Evolutionary conservation across 2,797 vertebrate species (phyloP), one percentile per base, ranked within the genome.

Genomic region (Aphelocoma californica): DNA sequence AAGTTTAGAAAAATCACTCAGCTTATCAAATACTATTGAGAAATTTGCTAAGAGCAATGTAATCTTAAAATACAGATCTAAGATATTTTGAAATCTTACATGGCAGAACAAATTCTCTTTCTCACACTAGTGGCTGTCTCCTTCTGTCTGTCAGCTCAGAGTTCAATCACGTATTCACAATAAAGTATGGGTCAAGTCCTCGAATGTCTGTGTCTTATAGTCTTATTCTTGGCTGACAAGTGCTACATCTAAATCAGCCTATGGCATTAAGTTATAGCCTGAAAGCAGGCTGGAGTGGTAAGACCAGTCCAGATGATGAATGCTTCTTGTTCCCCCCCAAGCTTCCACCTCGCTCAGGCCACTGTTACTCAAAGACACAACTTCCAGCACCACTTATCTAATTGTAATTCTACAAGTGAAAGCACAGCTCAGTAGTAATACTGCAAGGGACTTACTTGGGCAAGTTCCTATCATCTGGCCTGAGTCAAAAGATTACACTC

Each of bases 31-130:
- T 67, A 25, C 31, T 56, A 34, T 8, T 20, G 31, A 92, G 50
- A 93, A 96, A 85, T 90, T 75, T 20, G 0, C 50, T 70, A 79
- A 51, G 57, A 86, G 44, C 50, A 16, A 48, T 57, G 53, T 71
- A 87, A 73, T 29, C 54, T 91, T 86, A 93, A 92, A 83, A 89
- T 66, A 94, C 47, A 81, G 81, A 87, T 26, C 54, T 78, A 96
- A 87, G 83, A 79, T 94, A 91, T 91, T 93, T 96, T 51, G 61
- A 87, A 93, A 92, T 58, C 78, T 92, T 93, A 89, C 88, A 78
- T 92, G 86, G 95, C 95, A 97, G 96, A 96, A 93, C 93, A 96
- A 93, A 94, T 93, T 95, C 90, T 89, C 86, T 95, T 95, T 95
- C 95, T 90, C 79, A 88, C 87, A 85, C 83, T 94, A 78, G 92